Evolutionary conservation across 2,888 invertebrate genomes (phyloP).

Genomic region (Escarpia spicata): DNA sequence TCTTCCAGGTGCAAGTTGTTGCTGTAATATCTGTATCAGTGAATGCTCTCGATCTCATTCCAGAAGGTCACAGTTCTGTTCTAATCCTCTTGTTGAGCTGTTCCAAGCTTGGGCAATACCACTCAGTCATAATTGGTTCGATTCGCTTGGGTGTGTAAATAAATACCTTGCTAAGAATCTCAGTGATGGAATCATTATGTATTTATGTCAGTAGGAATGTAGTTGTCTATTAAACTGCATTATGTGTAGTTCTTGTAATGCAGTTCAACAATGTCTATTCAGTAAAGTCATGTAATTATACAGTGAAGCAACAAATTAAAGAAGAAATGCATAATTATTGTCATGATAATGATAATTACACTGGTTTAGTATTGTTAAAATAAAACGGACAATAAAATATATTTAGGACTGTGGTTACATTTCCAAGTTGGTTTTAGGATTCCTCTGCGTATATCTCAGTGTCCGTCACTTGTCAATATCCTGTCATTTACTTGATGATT

Average conservation of each 20-base stretch:
- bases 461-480: not conserved
- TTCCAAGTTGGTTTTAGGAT: not conserved
- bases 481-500: not conserved
- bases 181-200: not conserved
- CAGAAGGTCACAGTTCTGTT: not conserved
- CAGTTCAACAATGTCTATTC: too few relatives aligned
- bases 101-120: not conserved
- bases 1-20: too few relatives aligned
- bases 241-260: not conserved
- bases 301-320: not conserved
- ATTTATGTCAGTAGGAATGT: not conserved
- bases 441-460: not conserved
- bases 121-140: not conserved
- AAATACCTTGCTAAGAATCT: not conserved
- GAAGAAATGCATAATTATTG: not conserved
- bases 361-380: too few relatives aligned
- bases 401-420: not conserved
- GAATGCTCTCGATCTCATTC: not conserved
- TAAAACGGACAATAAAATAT: not conserved
- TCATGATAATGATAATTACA: too few relatives aligned
- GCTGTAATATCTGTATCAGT: not conserved
- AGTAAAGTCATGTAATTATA: not conserved
- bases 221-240: not conserved
- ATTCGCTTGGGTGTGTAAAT: not conserved
- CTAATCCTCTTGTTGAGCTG: not conserved